Conservation (phyloP, 1,140 invertebrate genomes). For the Bombus superbus region DNA sequence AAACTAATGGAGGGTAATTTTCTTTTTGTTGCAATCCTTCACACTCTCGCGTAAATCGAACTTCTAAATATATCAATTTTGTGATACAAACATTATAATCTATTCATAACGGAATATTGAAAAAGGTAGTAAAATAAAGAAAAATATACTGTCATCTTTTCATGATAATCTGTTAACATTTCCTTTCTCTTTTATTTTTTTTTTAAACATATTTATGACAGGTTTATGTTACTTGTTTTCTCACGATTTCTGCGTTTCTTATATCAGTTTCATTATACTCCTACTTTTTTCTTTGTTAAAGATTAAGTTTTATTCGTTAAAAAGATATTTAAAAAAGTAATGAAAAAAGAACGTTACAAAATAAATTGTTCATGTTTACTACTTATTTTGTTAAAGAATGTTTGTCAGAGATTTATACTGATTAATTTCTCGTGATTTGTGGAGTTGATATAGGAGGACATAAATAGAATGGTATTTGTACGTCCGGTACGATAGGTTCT, state of each 20-base stretch:
- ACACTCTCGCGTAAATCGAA: background rate
- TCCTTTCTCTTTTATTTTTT: too few species aligned
- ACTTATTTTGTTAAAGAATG: background rate
- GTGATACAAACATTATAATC: background rate
- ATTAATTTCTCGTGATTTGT: background rate
- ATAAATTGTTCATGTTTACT: too few species aligned
- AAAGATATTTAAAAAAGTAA: too few species aligned
- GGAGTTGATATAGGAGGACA: background rate
- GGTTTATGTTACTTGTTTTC: too few species aligned
- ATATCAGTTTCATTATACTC: too few species aligned
- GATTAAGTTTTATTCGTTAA: too few species aligned
- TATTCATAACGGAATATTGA: background rate
- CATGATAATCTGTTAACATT: too few species aligned
- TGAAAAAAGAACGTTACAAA: too few species aligned
- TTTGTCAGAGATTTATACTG: background rate
- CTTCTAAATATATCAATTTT: background rate
- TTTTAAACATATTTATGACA: too few species aligned
- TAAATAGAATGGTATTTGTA: background rate
- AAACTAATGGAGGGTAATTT: constrained; percentile 21
- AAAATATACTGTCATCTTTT: too few species aligned
- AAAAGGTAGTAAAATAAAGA: background rate
- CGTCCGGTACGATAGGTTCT: constrained; percentile 9
- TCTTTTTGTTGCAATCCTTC: background rate
- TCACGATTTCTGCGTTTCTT: too few species aligned
- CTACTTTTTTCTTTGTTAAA: too few species aligned